These are phyloP conservation scores for Sander lucioperca DNA, from an alignment of 2,113 vertebrate genomes.

Conservation along the genomic window DNA sequence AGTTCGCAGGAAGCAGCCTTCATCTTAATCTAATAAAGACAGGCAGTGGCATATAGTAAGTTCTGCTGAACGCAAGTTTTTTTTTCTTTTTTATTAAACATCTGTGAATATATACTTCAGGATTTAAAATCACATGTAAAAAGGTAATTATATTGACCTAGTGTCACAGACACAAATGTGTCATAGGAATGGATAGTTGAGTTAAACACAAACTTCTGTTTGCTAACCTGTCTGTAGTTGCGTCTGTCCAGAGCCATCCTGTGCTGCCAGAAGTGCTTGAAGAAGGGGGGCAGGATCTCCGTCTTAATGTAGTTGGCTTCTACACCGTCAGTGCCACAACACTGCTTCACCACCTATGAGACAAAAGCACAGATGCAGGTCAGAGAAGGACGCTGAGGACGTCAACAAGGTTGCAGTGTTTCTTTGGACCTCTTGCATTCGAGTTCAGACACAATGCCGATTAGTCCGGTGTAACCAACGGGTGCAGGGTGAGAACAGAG, in stretches of 20 bases:
- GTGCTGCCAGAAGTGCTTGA: slow-evolving; percentile 99
- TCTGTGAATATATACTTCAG: no score
- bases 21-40: no score
- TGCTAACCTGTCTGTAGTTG: slow-evolving; percentile 96
- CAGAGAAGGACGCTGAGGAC: neutral
- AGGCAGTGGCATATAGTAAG: no score
- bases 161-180: no score
- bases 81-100: no score
- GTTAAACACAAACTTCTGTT: neutral
- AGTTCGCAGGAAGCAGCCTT: slow-evolving; percentile 54
- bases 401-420: no score
- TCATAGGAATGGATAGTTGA: no score
- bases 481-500: slow-evolving; percentile 73
- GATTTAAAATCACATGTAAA: no score
- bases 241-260: slow-evolving; percentile 98
- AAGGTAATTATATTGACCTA: no score
- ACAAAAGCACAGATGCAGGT: neutral
- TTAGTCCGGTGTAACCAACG: slow-evolving; percentile 25
- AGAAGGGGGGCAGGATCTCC: slow-evolving; percentile 98
- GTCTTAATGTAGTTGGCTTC: slow-evolving; percentile 99
- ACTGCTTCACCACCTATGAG: slow-evolving; percentile 96
- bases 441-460: neutral
- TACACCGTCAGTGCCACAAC: slow-evolving; percentile 98
- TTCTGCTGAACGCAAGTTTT: no score
- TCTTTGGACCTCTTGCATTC: neutral